Evolutionary conservation across 2,113 vertebrate genomes (phyloP), one percentile per base, ranked within the genome.

Genomic region (Castor canadensis): DNA sequence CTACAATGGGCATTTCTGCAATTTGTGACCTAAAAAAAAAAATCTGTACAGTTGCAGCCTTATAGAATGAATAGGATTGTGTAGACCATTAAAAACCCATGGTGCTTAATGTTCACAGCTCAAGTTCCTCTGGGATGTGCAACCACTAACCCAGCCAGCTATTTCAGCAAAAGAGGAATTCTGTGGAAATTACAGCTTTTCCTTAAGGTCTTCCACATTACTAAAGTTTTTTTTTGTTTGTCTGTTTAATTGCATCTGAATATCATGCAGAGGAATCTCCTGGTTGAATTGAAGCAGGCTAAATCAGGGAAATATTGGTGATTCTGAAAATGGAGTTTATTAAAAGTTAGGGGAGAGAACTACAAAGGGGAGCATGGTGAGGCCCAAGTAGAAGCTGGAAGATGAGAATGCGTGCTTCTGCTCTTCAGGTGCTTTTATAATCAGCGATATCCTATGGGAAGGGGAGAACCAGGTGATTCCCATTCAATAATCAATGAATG

Each of bases 121-220:
- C 40, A 84, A 40, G 67, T 76, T 26, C 26, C 35, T 32, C 30
- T 35, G 16, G 40, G 38, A 40, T 45, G 22, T 45, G 40, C 13
- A 64, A 11, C 58, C 66, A n/a, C n/a, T n/a, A n/a, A n/a, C n/a
- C n/a, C n/a, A n/a, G n/a, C n/a, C 7, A 16, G 0, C 40, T 47
- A 91, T 94, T 88, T 94, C 20, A 67, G 26, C 72, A 35, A 96
- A 93, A 66, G 35, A 30, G 30, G 38, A 8, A 16, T 92, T 30
- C 62, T 85, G 4, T 60, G 79, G 54, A 26, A 85, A 52, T 86
- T 80, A 87, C 75, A 75, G 43, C 22, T 66, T 93, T 69, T 91
- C 58, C 77, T 45, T 91, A 87, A 64, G 6, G 13, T 67, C n/a
- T 47, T 90, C 20, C n/a, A 35, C 40, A 92, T 45, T 75, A 60